A percentile compares a stretch with the other conserved stretches of the same genome.
phyloP scores from a whole-genome alignment of 2,113 vertebrate genomes.

The Rhabdornis inornatus region DNA sequence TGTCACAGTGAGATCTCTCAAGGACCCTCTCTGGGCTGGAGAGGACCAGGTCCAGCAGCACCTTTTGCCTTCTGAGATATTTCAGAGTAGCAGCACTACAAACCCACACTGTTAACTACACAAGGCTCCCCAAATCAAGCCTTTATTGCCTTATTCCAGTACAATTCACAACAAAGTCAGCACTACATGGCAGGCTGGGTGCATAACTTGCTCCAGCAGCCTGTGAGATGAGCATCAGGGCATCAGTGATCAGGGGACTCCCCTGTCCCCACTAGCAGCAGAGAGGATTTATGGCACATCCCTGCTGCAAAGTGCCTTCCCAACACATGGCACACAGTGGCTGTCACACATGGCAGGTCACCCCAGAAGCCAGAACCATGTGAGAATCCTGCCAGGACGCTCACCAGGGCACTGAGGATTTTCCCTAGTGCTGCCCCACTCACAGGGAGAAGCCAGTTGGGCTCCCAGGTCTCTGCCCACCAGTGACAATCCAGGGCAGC shows the following conservation, averaged over 20 bases:
- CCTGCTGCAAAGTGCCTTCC: neutral
- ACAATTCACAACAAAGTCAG: neutral
- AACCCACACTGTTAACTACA: neutral
- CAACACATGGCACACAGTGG: fast-evolving
- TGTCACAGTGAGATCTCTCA: neutral
- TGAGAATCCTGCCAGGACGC: fast-evolving
- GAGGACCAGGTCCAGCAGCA: neutral
- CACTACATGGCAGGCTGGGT: neutral
- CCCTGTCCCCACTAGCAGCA: neutral
- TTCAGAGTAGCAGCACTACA: neutral
- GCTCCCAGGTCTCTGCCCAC: neutral
- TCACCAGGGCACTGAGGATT: neutral
- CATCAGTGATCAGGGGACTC: neutral
- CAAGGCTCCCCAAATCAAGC: neutral
- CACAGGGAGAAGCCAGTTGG: fast-evolving
- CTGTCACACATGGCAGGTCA: neutral
- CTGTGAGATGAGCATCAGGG: neutral
- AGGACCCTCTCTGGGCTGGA: neutral
- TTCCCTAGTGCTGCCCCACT: neutral
- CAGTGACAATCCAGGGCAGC: neutral
- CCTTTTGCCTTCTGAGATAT: neutral
- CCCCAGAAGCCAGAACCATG: neutral
- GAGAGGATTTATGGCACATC: neutral
- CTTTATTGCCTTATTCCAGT: conserved; percentile 7
- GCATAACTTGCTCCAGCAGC: neutral